Base-by-base conservation (phyloP, 2,888 invertebrate species). In the Luperina testacea region DNA sequence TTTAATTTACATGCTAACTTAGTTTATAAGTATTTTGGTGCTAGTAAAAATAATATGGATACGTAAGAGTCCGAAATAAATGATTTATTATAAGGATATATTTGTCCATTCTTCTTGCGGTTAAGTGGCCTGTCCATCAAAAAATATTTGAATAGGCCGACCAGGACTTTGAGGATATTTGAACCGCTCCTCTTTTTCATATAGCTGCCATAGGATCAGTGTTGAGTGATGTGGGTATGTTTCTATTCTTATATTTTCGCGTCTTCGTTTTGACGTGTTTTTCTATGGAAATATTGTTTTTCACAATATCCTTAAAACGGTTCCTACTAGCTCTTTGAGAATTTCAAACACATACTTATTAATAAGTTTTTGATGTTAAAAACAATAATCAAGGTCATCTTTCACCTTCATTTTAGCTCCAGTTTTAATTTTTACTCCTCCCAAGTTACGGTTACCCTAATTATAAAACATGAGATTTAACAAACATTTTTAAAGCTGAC, bases 151-250 rank as follows among this genome's bases (percentile, higher is more conserved):
- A 78, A 79, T 79, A 67, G 71, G 13, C 24, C 27, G 27, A 51
- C 11, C 61, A 77, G 68, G 65, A 72, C 42, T 67, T 65, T 75
- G 27, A n/a, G 75, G 57, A 68, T 83, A 73, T 85, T 75, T 67
- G 70, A 73, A 69, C 75, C 27, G 61, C 78, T n/a, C n/a, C 77
- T 73, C 78, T 80, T 85, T 87, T 83, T 72, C 80, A 85, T 88
- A 81, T 88, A 32, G 32, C 75, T 79, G 68, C 53, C 32, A 82
- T 74, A 71, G 69, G 63, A 82, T 81, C 88, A 74, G 42, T 42
- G 48, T 76, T 87, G 87, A 88, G 85, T 88, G 88, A 88, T 87
- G 80, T 78, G 87, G 88, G 88, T 84, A 51, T 77, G 38, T 13
- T 77, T 77, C 65, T 38, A 72, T 75, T 67, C 65, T 61, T 27